Conservation (phyloP, 1,140 invertebrate genomes). For the Cryptotermes secundus region DNA sequence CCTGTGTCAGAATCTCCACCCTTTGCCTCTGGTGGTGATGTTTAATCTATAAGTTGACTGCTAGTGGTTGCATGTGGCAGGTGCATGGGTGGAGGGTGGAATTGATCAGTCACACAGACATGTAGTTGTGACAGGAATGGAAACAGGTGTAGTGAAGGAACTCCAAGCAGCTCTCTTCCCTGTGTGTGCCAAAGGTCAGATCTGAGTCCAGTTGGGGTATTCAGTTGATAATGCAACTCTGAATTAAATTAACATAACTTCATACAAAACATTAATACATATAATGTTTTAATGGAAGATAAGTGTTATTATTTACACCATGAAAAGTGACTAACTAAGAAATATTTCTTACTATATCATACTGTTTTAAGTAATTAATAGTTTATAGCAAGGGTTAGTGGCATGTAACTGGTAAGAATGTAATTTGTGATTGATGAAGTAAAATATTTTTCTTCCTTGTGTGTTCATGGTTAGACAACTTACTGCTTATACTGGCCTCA, state of each 20-base stretch:
- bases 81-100: neutral
- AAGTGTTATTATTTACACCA: neutral
- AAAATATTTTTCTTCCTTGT: no score
- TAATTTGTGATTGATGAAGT: no score
- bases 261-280: neutral
- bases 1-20: neutral
- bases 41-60: neutral
- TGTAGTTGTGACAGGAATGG: constrained; percentile 27
- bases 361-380: no score
- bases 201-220: neutral
- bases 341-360: no score
- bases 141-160: constrained; percentile 49
- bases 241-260: neutral
- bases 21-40: no score
- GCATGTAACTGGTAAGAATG: no score
- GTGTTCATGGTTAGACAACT: no score
- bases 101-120: neutral
- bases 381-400: no score
- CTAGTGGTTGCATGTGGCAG: neutral
- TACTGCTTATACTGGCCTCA: no score
- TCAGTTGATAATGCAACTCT: constrained; percentile 2
- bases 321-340: neutral
- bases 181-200: constrained; percentile 39
- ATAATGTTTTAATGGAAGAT: neutral
- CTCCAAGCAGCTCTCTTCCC: constrained; percentile 62